phyloP scores from a whole-genome alignment of 2,113 vertebrate species.

The Uria lomvia region DNA sequence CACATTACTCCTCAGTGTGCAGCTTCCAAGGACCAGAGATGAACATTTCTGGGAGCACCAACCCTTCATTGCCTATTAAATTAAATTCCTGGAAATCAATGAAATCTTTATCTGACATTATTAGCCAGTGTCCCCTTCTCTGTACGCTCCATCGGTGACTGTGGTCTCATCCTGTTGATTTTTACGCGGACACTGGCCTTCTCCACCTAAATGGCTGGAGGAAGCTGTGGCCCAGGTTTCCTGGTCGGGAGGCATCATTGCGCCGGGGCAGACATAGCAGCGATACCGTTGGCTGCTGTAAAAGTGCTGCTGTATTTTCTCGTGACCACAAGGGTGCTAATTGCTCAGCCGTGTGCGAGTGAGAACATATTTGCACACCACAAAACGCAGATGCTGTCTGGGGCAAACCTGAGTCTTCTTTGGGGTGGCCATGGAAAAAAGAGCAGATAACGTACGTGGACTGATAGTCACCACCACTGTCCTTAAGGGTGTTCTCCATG shows the following conservation, averaged over 20 bases:
- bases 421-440: not conserved
- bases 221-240: not conserved
- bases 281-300: not conserved
- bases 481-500: not conserved
- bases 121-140: not conserved
- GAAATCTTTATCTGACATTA: not conserved
- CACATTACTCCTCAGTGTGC: not conserved
- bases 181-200: not conserved
- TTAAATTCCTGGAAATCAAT: not conserved
- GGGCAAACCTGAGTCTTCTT: not conserved
- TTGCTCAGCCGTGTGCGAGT: not conserved
- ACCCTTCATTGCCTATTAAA: not conserved
- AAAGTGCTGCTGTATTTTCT: not conserved
- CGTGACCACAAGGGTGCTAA: not conserved
- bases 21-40: not conserved
- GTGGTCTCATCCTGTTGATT: not conserved
- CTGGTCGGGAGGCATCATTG: not conserved
- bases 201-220: not conserved
- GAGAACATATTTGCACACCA: not conserved
- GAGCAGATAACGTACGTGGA: fast-evolving
- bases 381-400: not conserved
- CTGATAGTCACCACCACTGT: not conserved
- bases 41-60: not conserved
- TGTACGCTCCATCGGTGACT: not conserved
- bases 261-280: not conserved